Conservation (phyloP, 1,140 invertebrate species). For the Varroa destructor region DNA sequence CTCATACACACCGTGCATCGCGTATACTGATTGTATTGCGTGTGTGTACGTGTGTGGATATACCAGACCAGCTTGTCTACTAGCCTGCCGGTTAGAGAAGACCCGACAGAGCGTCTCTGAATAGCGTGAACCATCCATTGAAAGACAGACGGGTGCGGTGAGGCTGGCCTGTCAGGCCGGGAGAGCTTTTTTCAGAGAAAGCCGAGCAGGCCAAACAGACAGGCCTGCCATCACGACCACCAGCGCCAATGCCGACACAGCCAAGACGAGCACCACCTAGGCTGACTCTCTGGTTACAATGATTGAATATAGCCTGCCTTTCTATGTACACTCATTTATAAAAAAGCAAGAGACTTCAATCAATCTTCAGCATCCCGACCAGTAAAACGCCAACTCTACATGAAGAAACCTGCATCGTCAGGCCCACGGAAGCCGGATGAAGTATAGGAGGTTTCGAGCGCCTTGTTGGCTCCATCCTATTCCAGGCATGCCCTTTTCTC, state of each 20-base stretch:
- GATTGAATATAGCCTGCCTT: constrained; percentile 17
- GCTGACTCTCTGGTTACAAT: constrained; percentile 1
- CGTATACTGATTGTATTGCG: background rate
- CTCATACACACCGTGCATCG: background rate
- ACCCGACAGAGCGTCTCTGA: background rate
- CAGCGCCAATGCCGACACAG: background rate
- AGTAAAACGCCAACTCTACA: background rate
- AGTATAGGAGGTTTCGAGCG: background rate
- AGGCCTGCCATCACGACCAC: background rate
- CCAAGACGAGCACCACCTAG: no score
- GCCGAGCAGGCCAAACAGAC: background rate
- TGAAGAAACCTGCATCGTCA: background rate
- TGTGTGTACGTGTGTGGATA: background rate
- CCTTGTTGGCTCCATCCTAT: background rate
- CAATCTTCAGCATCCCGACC: constrained; percentile 22
- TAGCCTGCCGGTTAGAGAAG: background rate
- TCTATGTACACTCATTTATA: constrained; percentile 25
- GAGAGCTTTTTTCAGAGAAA: no score
- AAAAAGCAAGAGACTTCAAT: constrained; percentile 19
- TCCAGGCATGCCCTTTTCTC: background rate
- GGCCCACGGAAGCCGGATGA: no score
- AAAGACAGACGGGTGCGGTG: background rate
- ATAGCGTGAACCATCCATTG: constrained; percentile 11
- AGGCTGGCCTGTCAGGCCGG: background rate
- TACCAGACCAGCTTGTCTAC: background rate